Evolutionary conservation across 2,113 vertebrate genomes (phyloP).

Genomic region (Ursus arctos): DNA sequence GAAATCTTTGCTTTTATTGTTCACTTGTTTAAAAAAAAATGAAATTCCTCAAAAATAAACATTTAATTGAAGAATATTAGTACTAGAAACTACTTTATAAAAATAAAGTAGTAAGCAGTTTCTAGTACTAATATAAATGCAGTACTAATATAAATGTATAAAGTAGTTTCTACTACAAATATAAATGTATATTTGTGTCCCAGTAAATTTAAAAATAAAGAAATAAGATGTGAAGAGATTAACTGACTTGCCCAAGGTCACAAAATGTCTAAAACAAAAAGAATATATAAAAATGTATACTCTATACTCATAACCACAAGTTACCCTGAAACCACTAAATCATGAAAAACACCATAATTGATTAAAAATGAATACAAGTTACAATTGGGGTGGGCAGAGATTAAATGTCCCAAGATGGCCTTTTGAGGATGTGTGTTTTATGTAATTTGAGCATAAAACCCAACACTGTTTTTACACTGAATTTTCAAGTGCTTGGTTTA

Average conservation of each 20-base stretch:
- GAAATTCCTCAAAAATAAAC: background rate
- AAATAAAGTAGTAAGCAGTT: background rate
- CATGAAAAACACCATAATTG: background rate
- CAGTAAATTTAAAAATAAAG: conserved; percentile 33
- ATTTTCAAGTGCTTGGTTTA: background rate
- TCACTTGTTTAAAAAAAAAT: background rate
- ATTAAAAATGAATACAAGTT: conserved; percentile 17
- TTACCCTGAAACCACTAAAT: background rate
- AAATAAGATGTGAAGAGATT: background rate
- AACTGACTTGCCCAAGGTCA: background rate
- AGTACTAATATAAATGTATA: no score
- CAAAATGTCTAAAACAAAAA: conserved; percentile 41
- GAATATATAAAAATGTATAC: background rate
- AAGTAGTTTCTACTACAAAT: no score
- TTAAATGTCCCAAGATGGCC: background rate
- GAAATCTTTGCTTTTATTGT: background rate
- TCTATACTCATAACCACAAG: background rate
- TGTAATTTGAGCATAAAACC: background rate
- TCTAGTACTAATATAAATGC: no score
- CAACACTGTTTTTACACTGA: background rate
- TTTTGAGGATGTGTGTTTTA: background rate
- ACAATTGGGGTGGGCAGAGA: background rate
- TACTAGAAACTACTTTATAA: background rate
- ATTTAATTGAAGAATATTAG: conserved; percentile 21
- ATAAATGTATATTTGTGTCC: background rate